Evolutionary conservation across 2,113 vertebrate species (phyloP), one percentile per base, ranked within the genome.

Genomic region (Donacobius atricapilla): DNA sequence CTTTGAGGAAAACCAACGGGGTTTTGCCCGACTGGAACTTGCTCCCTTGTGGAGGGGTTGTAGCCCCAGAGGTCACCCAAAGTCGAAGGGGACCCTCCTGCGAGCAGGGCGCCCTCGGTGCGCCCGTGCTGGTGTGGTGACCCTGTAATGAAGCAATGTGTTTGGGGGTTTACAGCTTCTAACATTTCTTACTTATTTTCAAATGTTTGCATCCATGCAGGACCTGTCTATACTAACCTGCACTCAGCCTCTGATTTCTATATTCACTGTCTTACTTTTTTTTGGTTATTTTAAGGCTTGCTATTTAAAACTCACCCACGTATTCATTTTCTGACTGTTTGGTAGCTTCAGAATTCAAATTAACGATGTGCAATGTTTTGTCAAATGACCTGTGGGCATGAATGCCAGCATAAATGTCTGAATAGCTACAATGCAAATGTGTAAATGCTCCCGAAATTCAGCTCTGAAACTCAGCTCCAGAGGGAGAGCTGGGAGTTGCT

Each of bases 1-100:
- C 1, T 1, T 8, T 22, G 2, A 2, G 31, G 45, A 35, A 11
- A 44, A 9, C 14, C 12, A 2, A 0, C 0, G 11, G 22, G 15
- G 7, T 27, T 76, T 64, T 60, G 6, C 53, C 39, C 5, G 17
- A 0, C 24, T 37, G 7, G 35, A 50, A 10, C 35, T 15, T 30
- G 33, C 15, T 68, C 4, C 0, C 3, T 0, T 1, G 8, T 7
- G 21, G 7, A 4, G 18, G 33, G 27, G 39, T 24, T 39, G 15
- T 14, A 2, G 54, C 17, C 31, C 31, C 39, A 2, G 30, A 30
- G 5, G 40, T 50, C 13, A 16, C 71, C 45, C 10, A 6, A 4
- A 57, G 15, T 23, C 35, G 1, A 5, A 28, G 65, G 44, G 8
- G 24, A 6, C 31, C 17, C 2, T 2, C 8, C 11, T 7, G 42